Percentiles rank a stretch among this genome's conserved stretches.
phyloP scores from a whole-genome alignment of 2,113 vertebrate genomes.

The Zingel zingel region DNA sequence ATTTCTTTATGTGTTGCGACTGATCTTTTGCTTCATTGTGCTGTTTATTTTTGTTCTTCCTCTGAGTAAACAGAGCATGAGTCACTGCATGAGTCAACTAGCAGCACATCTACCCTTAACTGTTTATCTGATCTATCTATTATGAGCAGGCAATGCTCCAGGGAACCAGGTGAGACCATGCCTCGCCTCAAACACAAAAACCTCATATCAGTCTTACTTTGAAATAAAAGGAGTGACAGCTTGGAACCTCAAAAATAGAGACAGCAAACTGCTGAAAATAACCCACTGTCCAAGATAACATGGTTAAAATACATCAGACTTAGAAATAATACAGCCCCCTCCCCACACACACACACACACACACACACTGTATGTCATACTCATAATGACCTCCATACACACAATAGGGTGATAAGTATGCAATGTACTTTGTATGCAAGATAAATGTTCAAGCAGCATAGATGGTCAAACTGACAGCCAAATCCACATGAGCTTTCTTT shows the following conservation, averaged over 20 bases:
- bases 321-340: background rate
- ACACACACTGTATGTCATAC: background rate
- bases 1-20: background rate
- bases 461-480: background rate
- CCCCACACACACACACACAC: too few species aligned
- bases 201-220: background rate
- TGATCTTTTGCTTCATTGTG: background rate
- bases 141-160: constrained; percentile 36
- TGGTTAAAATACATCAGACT: background rate
- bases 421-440: background rate
- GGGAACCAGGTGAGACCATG: constrained; percentile 34
- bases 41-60: constrained; percentile 34
- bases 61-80: constrained; percentile 41
- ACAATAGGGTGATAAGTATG: background rate
- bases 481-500: constrained; percentile 11
- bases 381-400: background rate
- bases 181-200: constrained; percentile 12
- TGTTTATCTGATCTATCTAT: constrained; percentile 24
- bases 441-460: background rate
- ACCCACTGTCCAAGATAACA: background rate
- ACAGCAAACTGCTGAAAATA: background rate
- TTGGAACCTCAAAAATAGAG: background rate
- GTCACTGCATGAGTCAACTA: constrained; percentile 66
- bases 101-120: constrained; percentile 45
- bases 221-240: background rate